Percentiles rank a stretch among this genome's conserved stretches.
These are phyloP conservation scores for Gastrophysa polygoni DNA, from an alignment of 2,888 invertebrate genomes.

Conservation along the genomic window DNA sequence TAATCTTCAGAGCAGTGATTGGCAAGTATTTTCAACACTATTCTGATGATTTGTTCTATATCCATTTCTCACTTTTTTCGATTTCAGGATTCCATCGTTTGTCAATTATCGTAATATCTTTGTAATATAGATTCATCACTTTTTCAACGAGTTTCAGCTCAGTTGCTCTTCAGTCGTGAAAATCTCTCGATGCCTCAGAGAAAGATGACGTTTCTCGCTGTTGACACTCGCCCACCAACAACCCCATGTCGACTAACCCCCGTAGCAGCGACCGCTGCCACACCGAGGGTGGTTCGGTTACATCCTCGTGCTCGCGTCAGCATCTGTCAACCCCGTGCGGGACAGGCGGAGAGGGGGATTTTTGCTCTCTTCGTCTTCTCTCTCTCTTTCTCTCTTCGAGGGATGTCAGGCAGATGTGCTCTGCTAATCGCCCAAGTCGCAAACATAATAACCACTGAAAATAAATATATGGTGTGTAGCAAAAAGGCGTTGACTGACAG, in stretches of 20 bases:
- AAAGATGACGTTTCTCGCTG: neutral
- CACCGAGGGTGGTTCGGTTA: slow-evolving; percentile 14
- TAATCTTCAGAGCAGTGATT: too few species aligned
- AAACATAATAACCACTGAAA: too few species aligned
- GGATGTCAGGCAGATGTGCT: slow-evolving; percentile 47
- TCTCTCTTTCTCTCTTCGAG: slow-evolving; percentile 22
- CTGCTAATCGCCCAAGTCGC: slow-evolving; percentile 43
- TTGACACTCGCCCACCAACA: neutral
- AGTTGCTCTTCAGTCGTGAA: too few species aligned
- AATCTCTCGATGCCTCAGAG: too few species aligned
- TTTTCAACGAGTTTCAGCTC: too few species aligned
- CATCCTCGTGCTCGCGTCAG: slow-evolving; percentile 35
- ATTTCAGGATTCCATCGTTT: too few species aligned
- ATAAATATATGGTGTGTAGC: slow-evolving; percentile 12
- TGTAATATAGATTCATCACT: too few species aligned
- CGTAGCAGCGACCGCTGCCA: neutral
- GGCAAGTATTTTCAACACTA: too few species aligned
- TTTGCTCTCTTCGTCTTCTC: neutral
- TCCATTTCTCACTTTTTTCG: too few species aligned
- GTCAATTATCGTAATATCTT: too few species aligned
- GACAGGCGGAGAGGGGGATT: slow-evolving; percentile 27
- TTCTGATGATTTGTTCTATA: too few species aligned
- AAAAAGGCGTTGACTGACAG: neutral
- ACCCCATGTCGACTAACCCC: slow-evolving; percentile 8
- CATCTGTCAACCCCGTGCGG: slow-evolving; percentile 40